phyloP scores from a whole-genome alignment of 2,888 invertebrate species.

The Polyommatus iphigenia region DNA sequence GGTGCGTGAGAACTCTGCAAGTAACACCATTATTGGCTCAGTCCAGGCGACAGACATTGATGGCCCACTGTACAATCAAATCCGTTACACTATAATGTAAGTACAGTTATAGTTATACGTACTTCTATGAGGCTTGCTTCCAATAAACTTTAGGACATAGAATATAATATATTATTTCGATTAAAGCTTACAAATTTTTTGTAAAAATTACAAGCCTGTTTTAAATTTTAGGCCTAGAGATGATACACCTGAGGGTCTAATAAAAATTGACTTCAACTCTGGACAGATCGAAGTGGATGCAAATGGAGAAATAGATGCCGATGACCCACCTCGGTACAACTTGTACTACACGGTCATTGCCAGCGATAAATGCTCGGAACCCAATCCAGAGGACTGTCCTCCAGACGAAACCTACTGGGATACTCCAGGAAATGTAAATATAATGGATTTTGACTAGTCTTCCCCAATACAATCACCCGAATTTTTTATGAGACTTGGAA shows the following conservation, averaged over 20 bases:
- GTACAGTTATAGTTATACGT: constrained; percentile 41
- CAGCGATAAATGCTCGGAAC: constrained; percentile 69
- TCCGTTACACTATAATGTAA: constrained; percentile 79
- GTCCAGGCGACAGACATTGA: constrained; percentile 82
- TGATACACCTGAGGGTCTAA: constrained; percentile 65
- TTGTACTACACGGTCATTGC: constrained; percentile 79
- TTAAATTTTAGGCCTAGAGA: constrained; percentile 57
- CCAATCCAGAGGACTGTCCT: constrained; percentile 53
- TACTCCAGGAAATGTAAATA: constrained; percentile 65
- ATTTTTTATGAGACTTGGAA: background rate
- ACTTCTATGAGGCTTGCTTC: background rate
- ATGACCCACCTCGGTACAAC: constrained; percentile 65
- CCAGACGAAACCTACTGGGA: constrained; percentile 55
- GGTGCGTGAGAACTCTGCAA: constrained; percentile 77
- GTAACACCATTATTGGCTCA: constrained; percentile 75
- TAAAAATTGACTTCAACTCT: constrained; percentile 70
- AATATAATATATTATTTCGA: too few relatives aligned
- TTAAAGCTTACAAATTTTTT: too few relatives aligned
- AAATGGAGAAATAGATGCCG: constrained; percentile 77
- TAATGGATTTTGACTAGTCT: background rate
- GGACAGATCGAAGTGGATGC: constrained; percentile 77
- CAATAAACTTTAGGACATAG: too few relatives aligned
- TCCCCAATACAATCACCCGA: background rate
- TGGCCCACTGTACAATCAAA: constrained; percentile 79
- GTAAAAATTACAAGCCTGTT: background rate